Percentiles rank a stretch among this genome's conserved stretches.
These are phyloP conservation scores for Ailurus styani DNA, from an alignment of 2,113 vertebrate species.

Conservation along the genomic window DNA sequence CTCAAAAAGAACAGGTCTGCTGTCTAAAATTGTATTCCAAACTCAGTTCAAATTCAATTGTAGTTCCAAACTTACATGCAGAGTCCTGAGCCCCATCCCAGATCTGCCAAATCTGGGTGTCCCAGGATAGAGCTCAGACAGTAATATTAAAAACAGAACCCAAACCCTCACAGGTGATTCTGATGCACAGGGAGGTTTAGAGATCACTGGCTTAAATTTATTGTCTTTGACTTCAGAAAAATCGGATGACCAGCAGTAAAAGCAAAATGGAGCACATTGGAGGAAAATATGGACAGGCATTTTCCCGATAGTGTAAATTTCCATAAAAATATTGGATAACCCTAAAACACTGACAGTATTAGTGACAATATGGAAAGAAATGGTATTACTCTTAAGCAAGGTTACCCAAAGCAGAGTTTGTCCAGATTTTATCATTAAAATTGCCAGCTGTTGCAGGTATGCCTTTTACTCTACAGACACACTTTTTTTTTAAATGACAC, in stretches of 20 bases:
- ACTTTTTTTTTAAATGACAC: not conserved
- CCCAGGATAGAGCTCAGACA: not conserved
- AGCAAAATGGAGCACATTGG: not conserved
- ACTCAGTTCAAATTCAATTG: no score
- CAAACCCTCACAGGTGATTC: not conserved
- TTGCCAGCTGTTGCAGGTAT: not conserved
- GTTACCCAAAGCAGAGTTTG: not conserved
- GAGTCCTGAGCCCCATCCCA: not conserved
- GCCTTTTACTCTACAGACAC: not conserved
- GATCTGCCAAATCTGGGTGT: not conserved
- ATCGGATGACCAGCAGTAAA: not conserved
- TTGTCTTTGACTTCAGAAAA: not conserved
- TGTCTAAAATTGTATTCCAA: not conserved
- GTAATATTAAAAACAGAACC: not conserved
- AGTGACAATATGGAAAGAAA: not conserved
- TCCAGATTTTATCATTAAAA: not conserved
- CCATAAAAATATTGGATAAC: not conserved
- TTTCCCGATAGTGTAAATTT: not conserved
- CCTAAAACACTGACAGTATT: not conserved
- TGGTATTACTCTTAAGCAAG: not conserved
- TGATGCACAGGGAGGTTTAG: not conserved
- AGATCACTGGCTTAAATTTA: not conserved
- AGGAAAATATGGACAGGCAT: not conserved
- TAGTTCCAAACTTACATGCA: no score
- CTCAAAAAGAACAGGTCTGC: not conserved